Evolutionary conservation across 2,797 vertebrate genomes (phyloP).

Genomic region (Mormyrus proboscirostris): DNA sequence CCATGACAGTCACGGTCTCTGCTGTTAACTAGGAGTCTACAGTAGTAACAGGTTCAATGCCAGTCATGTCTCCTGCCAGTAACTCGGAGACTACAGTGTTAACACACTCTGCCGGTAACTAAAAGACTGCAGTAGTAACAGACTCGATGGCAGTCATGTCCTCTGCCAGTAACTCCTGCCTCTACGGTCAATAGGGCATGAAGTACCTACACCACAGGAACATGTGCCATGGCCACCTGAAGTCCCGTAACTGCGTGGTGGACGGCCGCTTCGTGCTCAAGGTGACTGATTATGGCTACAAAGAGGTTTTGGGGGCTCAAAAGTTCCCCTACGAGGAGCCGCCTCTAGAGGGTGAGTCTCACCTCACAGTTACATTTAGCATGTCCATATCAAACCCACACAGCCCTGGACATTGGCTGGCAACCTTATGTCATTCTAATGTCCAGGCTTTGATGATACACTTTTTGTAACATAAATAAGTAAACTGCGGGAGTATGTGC

Average conservation of each 20-base stretch:
- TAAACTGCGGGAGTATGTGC: background rate
- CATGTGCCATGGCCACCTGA: constrained; percentile 74
- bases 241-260: constrained; percentile 84
- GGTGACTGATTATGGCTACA: constrained; percentile 75
- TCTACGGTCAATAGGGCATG: constrained; percentile 70
- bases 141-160: background rate
- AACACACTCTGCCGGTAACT: background rate
- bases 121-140: background rate
- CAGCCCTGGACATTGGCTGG: background rate
- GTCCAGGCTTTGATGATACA: background rate
- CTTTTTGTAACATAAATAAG: background rate
- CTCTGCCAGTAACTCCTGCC: constrained; percentile 15
- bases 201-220: constrained; percentile 77
- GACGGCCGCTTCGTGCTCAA: constrained; percentile 86
- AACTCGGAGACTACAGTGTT: background rate
- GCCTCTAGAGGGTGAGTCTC: constrained; percentile 55
- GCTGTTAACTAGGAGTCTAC: background rate
- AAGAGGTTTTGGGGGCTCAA: constrained; percentile 70
- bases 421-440: background rate
- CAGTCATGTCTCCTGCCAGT: background rate
- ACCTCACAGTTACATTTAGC: background rate
- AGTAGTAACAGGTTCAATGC: background rate
- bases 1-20: background rate
- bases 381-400: background rate
- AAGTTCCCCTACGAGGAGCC: constrained; percentile 53